Base-by-base conservation (phyloP, 2,888 invertebrate species). In the Aleiodes alternator region DNA sequence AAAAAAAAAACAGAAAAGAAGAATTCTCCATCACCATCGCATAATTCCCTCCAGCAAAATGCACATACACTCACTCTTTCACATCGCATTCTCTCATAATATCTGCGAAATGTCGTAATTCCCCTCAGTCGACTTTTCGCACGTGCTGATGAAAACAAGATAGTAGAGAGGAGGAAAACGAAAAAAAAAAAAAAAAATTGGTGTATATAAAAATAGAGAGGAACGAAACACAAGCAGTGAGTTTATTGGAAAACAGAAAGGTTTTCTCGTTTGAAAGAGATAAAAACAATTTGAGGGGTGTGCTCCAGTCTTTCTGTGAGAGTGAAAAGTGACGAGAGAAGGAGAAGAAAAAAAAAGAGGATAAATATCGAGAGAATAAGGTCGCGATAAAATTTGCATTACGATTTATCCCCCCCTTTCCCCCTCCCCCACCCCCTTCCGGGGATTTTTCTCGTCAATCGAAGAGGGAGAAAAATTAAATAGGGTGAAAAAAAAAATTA, bases 1-100 rank as follows among this genome's bases (percentile, higher is more conserved):
- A 43, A 43, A 43, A n/a, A n/a, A n/a, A n/a, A n/a, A n/a, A n/a
- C n/a, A n/a, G n/a, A 38, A 8, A 38, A 38, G 3, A 38, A 3
- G 38, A 38, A 38, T 29, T 23, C 23, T 72, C 8, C 12, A 53
- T 69, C 64, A 73, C 55, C 50, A 14, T 57, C 66, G 11, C 55
- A 69, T 69, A 48, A 38, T 64, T 56, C 72, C 76, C 76, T 56
- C 70, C 7, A 76, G 69, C 73, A 74, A 64, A 64, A 43, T 64
- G 16, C 64, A 64, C 48, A 16, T 16, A 64, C 50, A 50, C 34
- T 23, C 23, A 23, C 23, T 23, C 23, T 23, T 1, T 38, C 70
- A 16, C 61, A 43, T 61, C 43, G 23, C 43, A 64, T 9, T 23
- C 23, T 23, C 23, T 43, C 43, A 43, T 43, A 43, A 43, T 43